A percentile compares a stretch with the other conserved stretches of the same genome.
These are phyloP conservation scores for Taeniopygia guttata DNA, from an alignment of 2,797 vertebrate species.

Conservation along the genomic window DNA sequence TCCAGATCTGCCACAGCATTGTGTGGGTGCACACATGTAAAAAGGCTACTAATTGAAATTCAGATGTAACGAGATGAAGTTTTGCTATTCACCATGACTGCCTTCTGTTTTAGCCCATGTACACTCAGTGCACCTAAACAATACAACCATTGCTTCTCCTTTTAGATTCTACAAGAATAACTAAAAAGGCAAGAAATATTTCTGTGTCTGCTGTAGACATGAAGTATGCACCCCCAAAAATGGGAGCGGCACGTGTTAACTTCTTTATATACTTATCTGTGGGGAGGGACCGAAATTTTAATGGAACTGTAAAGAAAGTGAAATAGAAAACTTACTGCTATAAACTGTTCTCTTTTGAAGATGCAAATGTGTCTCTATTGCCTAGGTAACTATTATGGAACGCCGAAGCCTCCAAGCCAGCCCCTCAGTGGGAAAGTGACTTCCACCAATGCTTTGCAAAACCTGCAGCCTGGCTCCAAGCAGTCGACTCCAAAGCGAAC, in stretches of 20 bases:
- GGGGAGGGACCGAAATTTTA: slow-evolving; percentile 10
- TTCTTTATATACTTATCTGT: background rate
- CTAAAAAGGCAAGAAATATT: slow-evolving; percentile 44
- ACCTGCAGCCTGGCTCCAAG: slow-evolving; percentile 89
- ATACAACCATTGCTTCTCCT: slow-evolving; percentile 54
- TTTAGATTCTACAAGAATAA: slow-evolving; percentile 32
- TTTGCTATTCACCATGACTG: slow-evolving; percentile 60
- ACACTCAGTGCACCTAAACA: slow-evolving; percentile 73
- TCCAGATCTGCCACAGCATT: slow-evolving; percentile 64
- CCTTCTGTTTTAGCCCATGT: slow-evolving; percentile 75
- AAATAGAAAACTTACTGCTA: background rate
- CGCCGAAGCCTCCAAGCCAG: slow-evolving; percentile 96
- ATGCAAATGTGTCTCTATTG: slow-evolving; percentile 87
- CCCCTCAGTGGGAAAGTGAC: slow-evolving; percentile 96
- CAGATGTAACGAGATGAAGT: slow-evolving; percentile 75
- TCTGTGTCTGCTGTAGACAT: slow-evolving; percentile 16
- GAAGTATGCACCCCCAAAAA: slow-evolving; percentile 17
- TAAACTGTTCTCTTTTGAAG: slow-evolving; percentile 70
- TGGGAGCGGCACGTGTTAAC: background rate
- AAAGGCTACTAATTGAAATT: slow-evolving; percentile 77
- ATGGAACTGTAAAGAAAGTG: background rate
- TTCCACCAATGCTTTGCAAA: slow-evolving; percentile 93
- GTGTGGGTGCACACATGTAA: slow-evolving; percentile 58
- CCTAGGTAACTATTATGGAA: slow-evolving; percentile 99
- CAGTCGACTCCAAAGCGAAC: slow-evolving; percentile 90